Conservation (phyloP, 2,888 invertebrate species). For the Eilema sororculum region DNA sequence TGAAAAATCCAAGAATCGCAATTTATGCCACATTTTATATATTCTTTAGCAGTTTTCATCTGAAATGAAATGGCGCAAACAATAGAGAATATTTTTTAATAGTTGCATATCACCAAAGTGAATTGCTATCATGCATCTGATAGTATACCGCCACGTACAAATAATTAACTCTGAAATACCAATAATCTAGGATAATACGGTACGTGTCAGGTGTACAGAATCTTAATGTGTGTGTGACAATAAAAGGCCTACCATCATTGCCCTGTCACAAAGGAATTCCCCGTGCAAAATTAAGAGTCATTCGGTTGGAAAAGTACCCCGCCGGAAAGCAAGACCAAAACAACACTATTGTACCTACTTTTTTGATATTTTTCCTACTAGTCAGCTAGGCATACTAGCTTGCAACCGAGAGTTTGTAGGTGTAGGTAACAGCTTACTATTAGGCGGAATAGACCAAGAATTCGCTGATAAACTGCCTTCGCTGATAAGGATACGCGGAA, state of each 20-base stretch:
- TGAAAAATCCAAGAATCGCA: background rate
- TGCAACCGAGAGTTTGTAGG: too few species aligned
- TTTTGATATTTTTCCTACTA: background rate
- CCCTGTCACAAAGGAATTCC: background rate
- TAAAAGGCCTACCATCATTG: slow-evolving; percentile 1
- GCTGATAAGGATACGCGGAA: too few species aligned
- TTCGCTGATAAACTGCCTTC: too few species aligned
- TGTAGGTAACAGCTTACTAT: background rate
- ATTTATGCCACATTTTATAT: background rate
- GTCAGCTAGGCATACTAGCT: background rate
- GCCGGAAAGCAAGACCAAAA: background rate
- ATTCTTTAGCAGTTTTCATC: background rate
- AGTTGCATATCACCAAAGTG: too few species aligned
- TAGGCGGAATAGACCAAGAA: too few species aligned
- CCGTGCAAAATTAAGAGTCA: background rate
- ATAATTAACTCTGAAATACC: background rate
- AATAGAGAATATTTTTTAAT: too few species aligned
- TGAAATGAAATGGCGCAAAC: too few species aligned
- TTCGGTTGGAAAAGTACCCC: background rate
- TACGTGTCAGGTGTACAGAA: background rate
- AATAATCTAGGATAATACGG: background rate
- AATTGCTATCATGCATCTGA: background rate
- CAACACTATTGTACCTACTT: background rate
- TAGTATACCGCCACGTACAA: background rate
- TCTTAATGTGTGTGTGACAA: background rate